Percentiles rank a stretch among this genome's conserved stretches.
Evolutionary conservation across 2,888 invertebrate species (phyloP).

Genomic region (Meghimatium bilineatum): DNA sequence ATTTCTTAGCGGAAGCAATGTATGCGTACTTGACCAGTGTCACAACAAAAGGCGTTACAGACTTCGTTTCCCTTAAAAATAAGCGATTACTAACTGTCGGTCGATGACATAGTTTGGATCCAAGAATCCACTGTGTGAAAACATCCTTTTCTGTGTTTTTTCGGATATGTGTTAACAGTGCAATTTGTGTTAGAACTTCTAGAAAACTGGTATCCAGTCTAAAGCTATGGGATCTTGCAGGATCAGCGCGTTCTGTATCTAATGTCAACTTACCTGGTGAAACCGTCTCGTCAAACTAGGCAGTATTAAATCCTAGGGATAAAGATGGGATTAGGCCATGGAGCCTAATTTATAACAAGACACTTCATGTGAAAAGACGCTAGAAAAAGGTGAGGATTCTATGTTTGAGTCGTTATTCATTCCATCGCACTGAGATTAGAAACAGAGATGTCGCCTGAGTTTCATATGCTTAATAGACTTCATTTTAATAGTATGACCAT

Average conservation of each 20-base stretch:
- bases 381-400: conserved; percentile 24
- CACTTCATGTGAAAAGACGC: conserved; percentile 18
- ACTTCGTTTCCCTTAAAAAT: background rate
- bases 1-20: background rate
- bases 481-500: conserved; percentile 6
- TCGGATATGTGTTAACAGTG: conserved; percentile 4
- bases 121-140: background rate
- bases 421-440: conserved; percentile 3
- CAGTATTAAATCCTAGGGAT: conserved; percentile 31
- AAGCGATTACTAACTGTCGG: background rate
- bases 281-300: conserved; percentile 13
- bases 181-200: conserved; percentile 10
- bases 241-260: conserved; percentile 11
- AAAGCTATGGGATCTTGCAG: background rate
- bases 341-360: conserved; percentile 18
- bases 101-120: background rate
- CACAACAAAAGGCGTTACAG: background rate
- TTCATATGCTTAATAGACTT: background rate
- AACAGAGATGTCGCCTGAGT: background rate
- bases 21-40: too few relatives aligned
- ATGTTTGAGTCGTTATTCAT: background rate
- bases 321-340: background rate
- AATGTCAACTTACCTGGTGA: conserved; percentile 20
- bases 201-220: conserved; percentile 12
- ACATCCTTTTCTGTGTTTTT: background rate